These are phyloP conservation scores for Heliornis fulica DNA, from an alignment of 2,113 vertebrate genomes.

Conservation along the genomic window DNA sequence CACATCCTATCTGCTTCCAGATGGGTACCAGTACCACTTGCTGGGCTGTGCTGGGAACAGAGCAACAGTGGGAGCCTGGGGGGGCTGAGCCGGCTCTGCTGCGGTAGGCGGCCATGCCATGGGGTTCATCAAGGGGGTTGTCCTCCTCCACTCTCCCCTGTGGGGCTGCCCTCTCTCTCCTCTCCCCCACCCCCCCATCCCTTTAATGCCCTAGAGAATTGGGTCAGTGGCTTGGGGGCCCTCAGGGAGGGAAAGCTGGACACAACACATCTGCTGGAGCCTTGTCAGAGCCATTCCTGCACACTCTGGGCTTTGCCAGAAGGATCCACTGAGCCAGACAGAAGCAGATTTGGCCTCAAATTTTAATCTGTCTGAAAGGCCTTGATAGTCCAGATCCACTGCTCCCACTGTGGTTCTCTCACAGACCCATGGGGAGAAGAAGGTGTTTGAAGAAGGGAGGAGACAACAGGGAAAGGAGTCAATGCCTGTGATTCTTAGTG, in stretches of 20 bases:
- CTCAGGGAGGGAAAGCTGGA: neutral
- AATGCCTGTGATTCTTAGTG: neutral
- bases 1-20: neutral
- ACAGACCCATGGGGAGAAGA: neutral
- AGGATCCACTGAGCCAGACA: neutral
- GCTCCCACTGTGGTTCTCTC: neutral
- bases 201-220: neutral
- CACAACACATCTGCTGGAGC: neutral
- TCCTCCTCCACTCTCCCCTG: neutral
- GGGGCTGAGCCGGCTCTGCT: neutral
- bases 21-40: accelerated
- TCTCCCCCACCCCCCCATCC: accelerated
- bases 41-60: neutral
- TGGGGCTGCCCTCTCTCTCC: neutral
- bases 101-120: accelerated
- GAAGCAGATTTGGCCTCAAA: neutral
- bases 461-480: neutral
- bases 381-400: neutral
- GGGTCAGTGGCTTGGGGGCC: constrained; percentile 5
- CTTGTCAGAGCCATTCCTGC: neutral
- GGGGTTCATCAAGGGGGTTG: neutral
- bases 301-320: neutral
- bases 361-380: neutral
- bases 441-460: neutral
- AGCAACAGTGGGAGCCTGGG: accelerated